Evolutionary conservation across 2,888 invertebrate species (phyloP), one percentile per base, ranked within the genome.

Genomic region (Tiliacea citrago): DNA sequence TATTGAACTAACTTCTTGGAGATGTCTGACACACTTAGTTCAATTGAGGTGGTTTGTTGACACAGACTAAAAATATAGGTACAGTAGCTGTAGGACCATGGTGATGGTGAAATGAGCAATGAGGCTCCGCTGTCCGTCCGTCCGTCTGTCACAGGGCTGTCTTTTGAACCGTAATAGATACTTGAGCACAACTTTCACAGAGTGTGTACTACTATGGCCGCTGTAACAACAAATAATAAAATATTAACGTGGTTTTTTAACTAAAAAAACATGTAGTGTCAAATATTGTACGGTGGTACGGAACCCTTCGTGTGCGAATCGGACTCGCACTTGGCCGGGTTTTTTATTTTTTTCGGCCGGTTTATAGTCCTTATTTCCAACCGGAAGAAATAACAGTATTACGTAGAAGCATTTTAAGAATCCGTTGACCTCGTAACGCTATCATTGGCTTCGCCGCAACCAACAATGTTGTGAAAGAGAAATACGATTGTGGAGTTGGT

Each of bases 381-480:
- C 29, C 39, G 24, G 24, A 73, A 74, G n/a, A 63, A 29, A 55
- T 10, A 39, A 10, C 4, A 35, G 18, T 9, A 58, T 57, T 24
- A 66, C 8, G 42, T 21, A 51, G 35, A 24, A 58, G 35, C 7
- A 51, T 75, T 51, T 66, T 1, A 47, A 29, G 53, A 39, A 67
- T 47, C 24, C 29, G 65, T 65, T 68, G 76, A 71, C 55, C 77
- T 69, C 49, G 49, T 72, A 67, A 62, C 49, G 39, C 55, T 61
- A 57, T 68, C 49, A 61, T 53, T 53, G 77, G 55, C 51, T 58
- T 67, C n/a, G 53, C 45, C 42, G 63, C 71, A 47, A 58, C 16
- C 68, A 73, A 75, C 57, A 69, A 63, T 70, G 73, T 80, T 68
- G 77, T 71, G 77, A 77, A 81, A 77, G 57, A 82, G 65, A 80